Evolutionary conservation across 2,113 vertebrate species (phyloP), one percentile per base, ranked within the genome.

Genomic region (Notothenia coriiceps): DNA sequence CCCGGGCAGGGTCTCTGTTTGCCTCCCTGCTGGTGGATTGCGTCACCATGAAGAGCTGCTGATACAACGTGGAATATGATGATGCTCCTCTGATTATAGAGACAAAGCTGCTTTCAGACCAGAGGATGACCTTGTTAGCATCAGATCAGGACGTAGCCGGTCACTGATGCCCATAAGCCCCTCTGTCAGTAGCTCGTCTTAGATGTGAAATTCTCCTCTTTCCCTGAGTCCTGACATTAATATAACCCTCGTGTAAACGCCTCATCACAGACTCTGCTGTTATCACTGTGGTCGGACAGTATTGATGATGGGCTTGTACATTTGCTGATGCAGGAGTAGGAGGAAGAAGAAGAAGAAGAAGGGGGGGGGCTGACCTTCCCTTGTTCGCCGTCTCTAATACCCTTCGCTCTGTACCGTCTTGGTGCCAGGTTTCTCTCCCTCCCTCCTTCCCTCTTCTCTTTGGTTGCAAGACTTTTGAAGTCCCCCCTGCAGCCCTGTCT

Each of bases 331-430:
- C 88, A 86, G 86, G 57, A 68, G 72, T 62, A 63, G 77, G 86
- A 74, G 56, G 73, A 60, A 35, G 54, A 18, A 4, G 54, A 17
- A 67, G 57, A 22, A 50, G 54, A 82, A 11, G 35, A 22, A 22
- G 11, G 17, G 44, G 40, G 55, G 47, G 33, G 56, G 72, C 78
- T 93, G 92, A 94, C 93, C 93, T 92, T 93, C 89, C 85, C 86
- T 82, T 87, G 76, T 84, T 91, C 85, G 11, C 55, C 65, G 65
- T 76, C 87, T 90, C 71, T 82, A 87, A 85, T 85, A 84, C 82
- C 89, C 77, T 65, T 63, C 78, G 89, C 84, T 82, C 77, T 76
- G 72, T 77, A 51, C 75, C 80, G 80, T 81, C 74, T 69, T 15
- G 63, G 84, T 90, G 88, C 92, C 89, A 92, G 82, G 81, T 90